A percentile compares a stretch with the other conserved stretches of the same genome.
Conservation (phyloP, 2,888 invertebrate genomes). For the Imbricaverruca yamaguchii region DNA sequence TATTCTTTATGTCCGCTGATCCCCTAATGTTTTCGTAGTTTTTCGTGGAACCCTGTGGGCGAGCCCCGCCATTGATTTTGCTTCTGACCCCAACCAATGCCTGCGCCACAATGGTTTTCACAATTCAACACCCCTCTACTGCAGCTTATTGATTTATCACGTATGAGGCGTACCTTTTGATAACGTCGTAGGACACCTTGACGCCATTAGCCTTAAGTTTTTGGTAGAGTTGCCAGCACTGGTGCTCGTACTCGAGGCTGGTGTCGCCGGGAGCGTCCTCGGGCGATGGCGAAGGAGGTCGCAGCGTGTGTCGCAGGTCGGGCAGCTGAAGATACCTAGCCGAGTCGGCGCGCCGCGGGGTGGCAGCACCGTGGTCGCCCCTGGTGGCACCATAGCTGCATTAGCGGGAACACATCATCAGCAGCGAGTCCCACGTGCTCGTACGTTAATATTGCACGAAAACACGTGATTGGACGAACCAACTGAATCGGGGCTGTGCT, state of each 20-base stretch:
- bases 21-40: no score
- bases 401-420: no score
- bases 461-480: no score
- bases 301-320: background rate
- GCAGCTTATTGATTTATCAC: background rate
- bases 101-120: background rate
- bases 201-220: background rate
- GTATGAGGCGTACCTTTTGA: background rate
- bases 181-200: background rate
- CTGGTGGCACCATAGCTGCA: no score
- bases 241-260: background rate
- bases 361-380: background rate
- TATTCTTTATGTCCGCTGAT: no score
- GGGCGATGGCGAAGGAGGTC: background rate
- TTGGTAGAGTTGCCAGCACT: slow-evolving; percentile 19
- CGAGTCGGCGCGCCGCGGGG: background rate
- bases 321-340: background rate
- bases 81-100: background rate
- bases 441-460: no score
- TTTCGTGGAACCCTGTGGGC: background rate
- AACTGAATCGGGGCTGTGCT: no score
- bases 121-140: background rate
- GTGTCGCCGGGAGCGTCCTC: background rate
- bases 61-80: background rate
- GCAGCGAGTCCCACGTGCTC: no score